Evolutionary conservation across 2,113 vertebrate genomes (phyloP), one percentile per base, ranked within the genome.

Genomic region (Connochaetes taurinus): DNA sequence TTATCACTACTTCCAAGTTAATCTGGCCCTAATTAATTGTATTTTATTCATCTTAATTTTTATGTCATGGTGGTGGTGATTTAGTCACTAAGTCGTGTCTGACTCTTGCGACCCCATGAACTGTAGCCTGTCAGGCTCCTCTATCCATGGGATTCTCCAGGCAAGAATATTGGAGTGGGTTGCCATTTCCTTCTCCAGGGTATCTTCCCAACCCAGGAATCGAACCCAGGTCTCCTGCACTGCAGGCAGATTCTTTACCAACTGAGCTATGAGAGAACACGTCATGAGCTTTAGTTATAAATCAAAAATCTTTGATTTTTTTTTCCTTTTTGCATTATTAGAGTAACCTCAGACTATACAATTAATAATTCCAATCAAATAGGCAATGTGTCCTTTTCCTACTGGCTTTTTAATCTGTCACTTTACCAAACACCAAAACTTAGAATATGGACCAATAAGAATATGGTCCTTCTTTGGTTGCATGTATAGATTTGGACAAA

Each of bases 1-100:
- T 92, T 36, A 92, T 81, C 17, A 92, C 12, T 95, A 67, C 13
- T 93, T 95, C 11, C 80, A 95, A 88, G 87, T 67, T 94, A 94
- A 85, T 84, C n/a, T 81, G 4, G 53, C 43, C 74, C 31, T 43
- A 80, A 92, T 67, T 91, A 71, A 43, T 93, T 64, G 90, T 60
- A 84, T 53, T 96, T 94, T 74, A 58, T 7, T 33, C 21, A 36
- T 84, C 64, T 85, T 78, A 96, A 81, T 84, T 76, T 83, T 94
- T 81, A 43, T 47, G 17, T 60, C 36, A 57, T 7, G 14, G 60
- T 31, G 60, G 60, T 62, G 60, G 29, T 16, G 29, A 62, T 62
- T 62, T 62, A 33, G 60, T 62, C 14, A 33, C 60, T 33, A 62
- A 33, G 31, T 62, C 14, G 0, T 62, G 60, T 62, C 31, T 7